A percentile compares a stretch with the other conserved stretches of the same genome.
phyloP scores from a whole-genome alignment of 2,797 vertebrate species.

The Tangara arthus region DNA sequence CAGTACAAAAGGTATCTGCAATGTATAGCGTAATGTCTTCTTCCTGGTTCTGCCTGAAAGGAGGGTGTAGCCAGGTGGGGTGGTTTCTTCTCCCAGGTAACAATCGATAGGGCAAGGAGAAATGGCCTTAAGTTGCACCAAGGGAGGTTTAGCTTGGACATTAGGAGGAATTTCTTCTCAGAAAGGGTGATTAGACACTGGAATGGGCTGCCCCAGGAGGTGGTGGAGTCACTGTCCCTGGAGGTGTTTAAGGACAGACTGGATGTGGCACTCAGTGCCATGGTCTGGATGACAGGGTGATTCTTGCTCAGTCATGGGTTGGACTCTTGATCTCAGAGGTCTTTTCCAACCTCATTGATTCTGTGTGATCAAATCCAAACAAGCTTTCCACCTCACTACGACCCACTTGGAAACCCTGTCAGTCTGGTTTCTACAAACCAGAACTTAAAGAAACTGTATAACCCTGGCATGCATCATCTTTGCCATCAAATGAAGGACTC shows the following conservation, averaged over 20 bases:
- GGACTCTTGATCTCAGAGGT: neutral
- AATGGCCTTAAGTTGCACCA: neutral
- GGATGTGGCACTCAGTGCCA: rapidly evolving
- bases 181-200: neutral
- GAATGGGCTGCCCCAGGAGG: neutral
- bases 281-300: neutral
- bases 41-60: neutral
- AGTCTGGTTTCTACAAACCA: neutral
- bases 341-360: neutral
- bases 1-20: neutral
- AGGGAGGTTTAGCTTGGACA: neutral
- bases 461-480: neutral
- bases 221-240: rapidly evolving
- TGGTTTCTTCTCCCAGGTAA: neutral
- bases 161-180: neutral
- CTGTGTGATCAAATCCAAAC: neutral
- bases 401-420: neutral
- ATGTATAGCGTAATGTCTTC: neutral
- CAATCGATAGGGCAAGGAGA: neutral
- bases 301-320: neutral
- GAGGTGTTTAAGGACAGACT: neutral
- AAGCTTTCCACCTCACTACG: neutral
- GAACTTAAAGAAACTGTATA: neutral
- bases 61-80: neutral
- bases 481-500: neutral